A percentile compares a stretch with the other conserved stretches of the same genome.
phyloP scores from a whole-genome alignment of 2,113 vertebrate genomes.

The Carlito syrichta region DNA sequence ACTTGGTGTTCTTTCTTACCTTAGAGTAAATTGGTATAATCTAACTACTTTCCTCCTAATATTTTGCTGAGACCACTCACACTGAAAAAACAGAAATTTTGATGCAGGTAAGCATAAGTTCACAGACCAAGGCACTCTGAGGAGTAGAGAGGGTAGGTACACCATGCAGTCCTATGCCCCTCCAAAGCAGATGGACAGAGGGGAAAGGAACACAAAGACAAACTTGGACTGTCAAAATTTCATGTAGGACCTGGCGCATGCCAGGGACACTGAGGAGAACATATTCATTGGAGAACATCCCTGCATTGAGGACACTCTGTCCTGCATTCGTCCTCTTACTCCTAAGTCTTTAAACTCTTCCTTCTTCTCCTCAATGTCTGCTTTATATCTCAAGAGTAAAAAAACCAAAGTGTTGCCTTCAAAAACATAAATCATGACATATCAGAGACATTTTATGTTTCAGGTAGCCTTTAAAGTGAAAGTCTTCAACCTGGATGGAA shows the following conservation, averaged over 20 bases:
- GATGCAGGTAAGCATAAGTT: background rate
- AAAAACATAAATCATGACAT: background rate
- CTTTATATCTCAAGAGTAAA: background rate
- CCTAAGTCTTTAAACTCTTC: background rate
- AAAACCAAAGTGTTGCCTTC: slow-evolving; percentile 23
- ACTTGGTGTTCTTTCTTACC: background rate
- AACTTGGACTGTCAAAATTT: background rate
- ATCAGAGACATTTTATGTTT: slow-evolving; percentile 1
- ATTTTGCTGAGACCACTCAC: background rate
- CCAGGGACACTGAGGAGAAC: background rate
- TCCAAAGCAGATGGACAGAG: no score
- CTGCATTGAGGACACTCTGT: no score
- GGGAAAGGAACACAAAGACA: background rate
- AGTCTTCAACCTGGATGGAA: no score
- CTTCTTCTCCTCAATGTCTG: background rate
- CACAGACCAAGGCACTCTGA: background rate
- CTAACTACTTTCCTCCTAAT: slow-evolving; percentile 7
- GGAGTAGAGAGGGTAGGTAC: background rate
- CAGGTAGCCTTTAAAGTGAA: background rate
- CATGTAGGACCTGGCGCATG: background rate
- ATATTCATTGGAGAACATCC: background rate
- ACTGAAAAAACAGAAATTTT: background rate
- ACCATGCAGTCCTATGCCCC: background rate
- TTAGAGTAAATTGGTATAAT: background rate
- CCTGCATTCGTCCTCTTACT: background rate